Evolutionary conservation across 2,888 invertebrate genomes (phyloP), one percentile per base, ranked within the genome.

Genomic region (Mesodorylaimus sp.): DNA sequence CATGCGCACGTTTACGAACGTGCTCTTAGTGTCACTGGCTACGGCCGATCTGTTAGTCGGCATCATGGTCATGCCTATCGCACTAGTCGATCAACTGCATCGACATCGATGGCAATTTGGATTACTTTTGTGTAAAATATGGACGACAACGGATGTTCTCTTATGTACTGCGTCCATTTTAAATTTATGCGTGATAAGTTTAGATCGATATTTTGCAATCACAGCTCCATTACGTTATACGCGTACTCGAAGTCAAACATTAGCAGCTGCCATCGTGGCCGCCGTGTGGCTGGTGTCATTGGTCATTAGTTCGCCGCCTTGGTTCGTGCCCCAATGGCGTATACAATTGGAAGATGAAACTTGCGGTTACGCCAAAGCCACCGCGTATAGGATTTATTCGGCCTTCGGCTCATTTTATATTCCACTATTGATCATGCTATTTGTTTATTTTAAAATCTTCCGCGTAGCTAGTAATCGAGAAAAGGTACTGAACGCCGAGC

Each of bases 331-430:
- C 7, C 56, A 55, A 25, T 65, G 65, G 65, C 57, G 58, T 13
- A 41, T 47, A 21, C 19, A 37, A n/a, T 23, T 29, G 21, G 47
- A 46, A 7, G n/a, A 32, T 16, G 21, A 45, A n/a, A 32, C 10
- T 41, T 65, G 65, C 55, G 60, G 54, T 37, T 65, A 65, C 51
- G 60, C 61, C 3, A 56, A 56, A n/a, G 61, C 62, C 2, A 55
- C 62, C 5, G 54, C 60, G n/a, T 68, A 68, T 55, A 60, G 68
- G 19, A 62, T 68, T 43, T 68, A 68, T 58, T 66, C 70, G 13
- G 68, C 71, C 2, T 55, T 68, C 26, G 71, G 71, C 1, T 70
- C 70, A 19, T 69, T 70, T 56, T 69, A 66, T 55, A 58, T 69
- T 27, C 69, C 69, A 1, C 55, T 67, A 43, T 50, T 65, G 42